Percentiles rank a stretch among this genome's conserved stretches.
Conservation (phyloP, 2,888 invertebrate genomes). For the Cheilosia vulpina region DNA sequence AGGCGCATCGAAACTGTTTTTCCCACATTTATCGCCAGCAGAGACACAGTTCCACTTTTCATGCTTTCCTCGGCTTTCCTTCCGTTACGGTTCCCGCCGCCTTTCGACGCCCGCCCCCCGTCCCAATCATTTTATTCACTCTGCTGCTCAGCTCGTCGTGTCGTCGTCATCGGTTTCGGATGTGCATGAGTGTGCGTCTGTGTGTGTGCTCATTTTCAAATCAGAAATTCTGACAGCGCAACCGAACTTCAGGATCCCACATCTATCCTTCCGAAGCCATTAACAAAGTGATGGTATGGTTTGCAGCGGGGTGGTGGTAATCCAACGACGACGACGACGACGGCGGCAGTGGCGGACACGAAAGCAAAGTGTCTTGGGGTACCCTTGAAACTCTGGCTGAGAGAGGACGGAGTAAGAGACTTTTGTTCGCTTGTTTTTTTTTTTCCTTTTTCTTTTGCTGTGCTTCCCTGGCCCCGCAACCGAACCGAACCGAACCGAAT, state of each 20-base stretch:
- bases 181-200: slow-evolving; percentile 24
- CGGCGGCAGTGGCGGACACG: slow-evolving; percentile 47
- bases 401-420: slow-evolving; percentile 1
- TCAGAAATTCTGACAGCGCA: slow-evolving; percentile 74
- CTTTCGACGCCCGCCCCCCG: no score
- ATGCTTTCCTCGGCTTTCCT: slow-evolving; percentile 29
- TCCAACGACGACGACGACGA: slow-evolving; percentile 11
- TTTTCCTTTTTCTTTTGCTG: slow-evolving; percentile 25
- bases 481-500: slow-evolving; percentile 43
- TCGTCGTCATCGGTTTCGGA: not conserved
- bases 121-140: slow-evolving; percentile 52
- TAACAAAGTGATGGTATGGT: slow-evolving; percentile 47
- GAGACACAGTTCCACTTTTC: slow-evolving; percentile 67
- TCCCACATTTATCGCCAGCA: slow-evolving; percentile 72
- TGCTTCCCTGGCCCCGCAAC: slow-evolving; percentile 3
- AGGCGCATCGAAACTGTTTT: slow-evolving; percentile 58
- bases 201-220: slow-evolving; percentile 72
- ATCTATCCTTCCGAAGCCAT: slow-evolving; percentile 73
- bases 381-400: slow-evolving; percentile 60
- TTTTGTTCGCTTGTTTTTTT: slow-evolving; percentile 21
- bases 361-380: slow-evolving; percentile 67
- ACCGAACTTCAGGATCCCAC: slow-evolving; percentile 74
- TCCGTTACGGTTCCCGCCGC: not conserved
- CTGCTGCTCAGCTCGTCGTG: slow-evolving; percentile 18
- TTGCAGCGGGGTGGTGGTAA: slow-evolving; percentile 1